These are phyloP conservation scores for Cydia fagiglandana DNA, from an alignment of 1,140 invertebrate species.

Conservation along the genomic window DNA sequence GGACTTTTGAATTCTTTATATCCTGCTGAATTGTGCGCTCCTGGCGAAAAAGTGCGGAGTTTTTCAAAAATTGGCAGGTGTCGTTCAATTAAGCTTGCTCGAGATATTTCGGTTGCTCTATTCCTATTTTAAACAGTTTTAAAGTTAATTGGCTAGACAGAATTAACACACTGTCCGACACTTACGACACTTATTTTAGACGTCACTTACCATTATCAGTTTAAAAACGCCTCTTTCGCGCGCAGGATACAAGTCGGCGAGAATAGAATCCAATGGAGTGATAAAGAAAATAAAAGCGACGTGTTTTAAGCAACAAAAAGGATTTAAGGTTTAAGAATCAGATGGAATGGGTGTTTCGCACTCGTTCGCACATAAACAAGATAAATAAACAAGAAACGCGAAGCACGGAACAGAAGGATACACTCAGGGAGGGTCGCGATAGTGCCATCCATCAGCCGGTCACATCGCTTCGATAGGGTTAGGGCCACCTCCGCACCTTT, in stretches of 20 bases:
- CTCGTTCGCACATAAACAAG: slow-evolving; percentile 70
- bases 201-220: slow-evolving; percentile 7
- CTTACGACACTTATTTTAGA: slow-evolving; percentile 21
- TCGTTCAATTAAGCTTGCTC: slow-evolving; percentile 57
- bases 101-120: slow-evolving; percentile 18
- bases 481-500: slow-evolving; percentile 74
- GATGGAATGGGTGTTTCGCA: slow-evolving; percentile 35
- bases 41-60: slow-evolving; percentile 53
- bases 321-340: slow-evolving; percentile 39
- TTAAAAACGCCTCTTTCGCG: not conserved
- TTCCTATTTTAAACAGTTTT: slow-evolving; percentile 15
- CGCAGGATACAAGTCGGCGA: not conserved
- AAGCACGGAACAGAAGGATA: slow-evolving; percentile 56
- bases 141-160: slow-evolving; percentile 27
- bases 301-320: slow-evolving; percentile 34
- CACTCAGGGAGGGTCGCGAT: slow-evolving; percentile 59
- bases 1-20: slow-evolving; percentile 70
- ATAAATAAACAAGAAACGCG: slow-evolving; percentile 72
- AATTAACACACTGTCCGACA: slow-evolving; percentile 30
- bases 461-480: slow-evolving; percentile 76
- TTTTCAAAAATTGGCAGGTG: slow-evolving; percentile 59
- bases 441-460: slow-evolving; percentile 72
- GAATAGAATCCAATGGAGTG: slow-evolving; percentile 16
- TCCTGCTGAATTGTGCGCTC: slow-evolving; percentile 43
- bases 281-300: slow-evolving; percentile 32